Evolutionary conservation across 2,797 vertebrate genomes (phyloP).

Genomic region (Microctenopoma lineatum): DNA sequence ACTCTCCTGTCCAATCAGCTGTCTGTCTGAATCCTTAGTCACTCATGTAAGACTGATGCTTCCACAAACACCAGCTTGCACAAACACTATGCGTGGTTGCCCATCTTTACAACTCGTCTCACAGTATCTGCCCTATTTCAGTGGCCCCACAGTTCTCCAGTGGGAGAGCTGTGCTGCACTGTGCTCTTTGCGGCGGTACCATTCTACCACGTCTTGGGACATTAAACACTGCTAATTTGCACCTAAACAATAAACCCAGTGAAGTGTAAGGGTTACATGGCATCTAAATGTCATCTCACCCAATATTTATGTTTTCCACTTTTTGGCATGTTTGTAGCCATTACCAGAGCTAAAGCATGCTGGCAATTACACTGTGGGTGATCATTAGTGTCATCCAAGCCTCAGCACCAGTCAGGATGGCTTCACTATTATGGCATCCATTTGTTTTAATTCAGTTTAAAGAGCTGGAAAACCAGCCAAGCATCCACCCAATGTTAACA

Average conservation of each 20-base stretch:
- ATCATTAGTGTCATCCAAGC: constrained; percentile 53
- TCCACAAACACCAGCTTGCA: constrained; percentile 38
- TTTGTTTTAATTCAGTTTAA: constrained; percentile 44
- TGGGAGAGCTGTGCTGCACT: constrained; percentile 1
- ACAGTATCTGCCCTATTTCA: not conserved
- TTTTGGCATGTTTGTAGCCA: constrained; percentile 21
- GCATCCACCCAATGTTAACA: constrained; percentile 11
- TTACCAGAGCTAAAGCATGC: constrained; percentile 32
- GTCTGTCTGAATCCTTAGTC: constrained; percentile 19
- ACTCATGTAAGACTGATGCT: constrained; percentile 40
- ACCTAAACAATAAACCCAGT: constrained; percentile 36
- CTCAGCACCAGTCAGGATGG: constrained; percentile 14
- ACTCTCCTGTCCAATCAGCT: constrained; percentile 20
- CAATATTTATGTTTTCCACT: not conserved
- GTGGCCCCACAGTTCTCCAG: not conserved
- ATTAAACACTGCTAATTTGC: constrained; percentile 28
- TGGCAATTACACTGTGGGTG: constrained; percentile 43
- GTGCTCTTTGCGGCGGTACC: constrained; percentile 6
- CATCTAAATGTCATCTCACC: constrained; percentile 24
- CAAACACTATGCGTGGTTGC: constrained; percentile 35
- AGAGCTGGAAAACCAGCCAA: constrained; percentile 18
- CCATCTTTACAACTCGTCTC: constrained; percentile 41
- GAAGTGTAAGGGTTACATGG: constrained; percentile 24
- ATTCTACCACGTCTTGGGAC: constrained; percentile 1
- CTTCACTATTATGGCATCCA: constrained; percentile 30